Conservation (phyloP, 1,140 invertebrate genomes). For the Rhynchophorus ferrugineus region DNA sequence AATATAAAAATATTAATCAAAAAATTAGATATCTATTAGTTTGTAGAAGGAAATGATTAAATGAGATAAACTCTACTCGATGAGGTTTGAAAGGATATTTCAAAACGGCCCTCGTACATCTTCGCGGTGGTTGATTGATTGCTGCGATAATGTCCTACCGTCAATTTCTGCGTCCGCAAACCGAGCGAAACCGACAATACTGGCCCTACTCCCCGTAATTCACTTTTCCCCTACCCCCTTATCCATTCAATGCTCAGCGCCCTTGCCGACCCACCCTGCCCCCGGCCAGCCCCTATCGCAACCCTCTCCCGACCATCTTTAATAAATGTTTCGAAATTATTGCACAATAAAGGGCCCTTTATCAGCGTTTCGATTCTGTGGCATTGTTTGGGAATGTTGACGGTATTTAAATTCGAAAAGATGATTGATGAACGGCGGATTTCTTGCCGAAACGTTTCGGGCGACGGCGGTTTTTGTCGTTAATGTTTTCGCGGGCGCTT, state of each 20-base stretch:
- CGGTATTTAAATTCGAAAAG: constrained; percentile 2
- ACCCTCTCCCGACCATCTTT: constrained; percentile 27
- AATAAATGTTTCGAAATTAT: constrained; percentile 33
- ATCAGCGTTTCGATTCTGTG: constrained; percentile 25
- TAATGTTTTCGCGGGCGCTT: too few relatives aligned
- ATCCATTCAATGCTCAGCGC: constrained; percentile 14
- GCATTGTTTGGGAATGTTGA: not conserved
- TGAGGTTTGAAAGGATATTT: too few relatives aligned
- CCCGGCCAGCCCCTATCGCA: not conserved
- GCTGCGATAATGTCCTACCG: constrained; percentile 40
- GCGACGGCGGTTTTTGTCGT: too few relatives aligned
- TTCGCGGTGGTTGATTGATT: constrained; percentile 38
- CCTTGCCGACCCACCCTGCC: not conserved
- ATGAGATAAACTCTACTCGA: too few relatives aligned
- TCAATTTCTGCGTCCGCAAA: constrained; percentile 40
- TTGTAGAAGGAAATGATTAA: too few relatives aligned
- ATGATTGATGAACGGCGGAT: not conserved
- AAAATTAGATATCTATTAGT: too few relatives aligned
- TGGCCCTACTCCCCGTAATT: constrained; percentile 35
- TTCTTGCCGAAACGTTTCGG: not conserved
- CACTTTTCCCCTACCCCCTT: constrained; percentile 34
- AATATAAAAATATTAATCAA: too few relatives aligned
- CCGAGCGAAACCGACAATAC: not conserved
- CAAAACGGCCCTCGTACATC: constrained; percentile 39
- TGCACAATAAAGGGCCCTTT: constrained; percentile 30